Percentiles rank a stretch among this genome's conserved stretches.
Evolutionary conservation across 2,113 vertebrate genomes (phyloP).

Genomic region (Macquaria ambigua): DNA sequence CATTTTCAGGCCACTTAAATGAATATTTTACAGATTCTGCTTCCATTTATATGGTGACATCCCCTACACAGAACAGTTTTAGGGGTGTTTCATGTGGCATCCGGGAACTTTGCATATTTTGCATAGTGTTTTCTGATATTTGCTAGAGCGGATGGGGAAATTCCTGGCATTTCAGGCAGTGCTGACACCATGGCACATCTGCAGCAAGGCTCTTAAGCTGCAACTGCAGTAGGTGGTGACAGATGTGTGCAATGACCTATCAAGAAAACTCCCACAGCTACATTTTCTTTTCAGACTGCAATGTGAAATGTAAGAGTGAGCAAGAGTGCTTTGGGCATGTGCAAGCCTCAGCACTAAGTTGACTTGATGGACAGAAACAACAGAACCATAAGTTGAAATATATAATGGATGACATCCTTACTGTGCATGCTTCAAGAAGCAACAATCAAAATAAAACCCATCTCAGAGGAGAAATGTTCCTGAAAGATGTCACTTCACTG

Average conservation of each 20-base stretch:
- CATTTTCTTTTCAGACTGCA: conserved; percentile 64
- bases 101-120: conserved; percentile 59
- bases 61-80: conserved; percentile 31
- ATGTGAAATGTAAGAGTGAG: conserved; percentile 72
- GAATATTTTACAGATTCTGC: conserved; percentile 68
- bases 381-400: conserved; percentile 60
- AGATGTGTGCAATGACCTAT: conserved; percentile 83
- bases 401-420: conserved; percentile 67
- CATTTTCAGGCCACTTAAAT: conserved; percentile 71
- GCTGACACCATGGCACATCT: conserved; percentile 58
- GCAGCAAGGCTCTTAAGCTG: conserved; percentile 74
- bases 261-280: conserved; percentile 74
- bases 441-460: conserved; percentile 58
- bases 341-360: conserved; percentile 76
- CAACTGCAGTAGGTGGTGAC: conserved; percentile 70
- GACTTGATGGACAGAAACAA: conserved; percentile 77
- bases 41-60: conserved; percentile 60
- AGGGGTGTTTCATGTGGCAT: conserved; percentile 54
- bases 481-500: conserved; percentile 30
- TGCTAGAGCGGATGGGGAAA: conserved; percentile 26
- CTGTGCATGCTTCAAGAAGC: conserved; percentile 36
- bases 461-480: conserved; percentile 9
- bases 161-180: conserved; percentile 53
- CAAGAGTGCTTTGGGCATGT: conserved; percentile 74
- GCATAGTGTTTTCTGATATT: conserved; percentile 61